Conservation (phyloP, 2,797 vertebrate genomes). For the Acipenser oxyrinchus region DNA sequence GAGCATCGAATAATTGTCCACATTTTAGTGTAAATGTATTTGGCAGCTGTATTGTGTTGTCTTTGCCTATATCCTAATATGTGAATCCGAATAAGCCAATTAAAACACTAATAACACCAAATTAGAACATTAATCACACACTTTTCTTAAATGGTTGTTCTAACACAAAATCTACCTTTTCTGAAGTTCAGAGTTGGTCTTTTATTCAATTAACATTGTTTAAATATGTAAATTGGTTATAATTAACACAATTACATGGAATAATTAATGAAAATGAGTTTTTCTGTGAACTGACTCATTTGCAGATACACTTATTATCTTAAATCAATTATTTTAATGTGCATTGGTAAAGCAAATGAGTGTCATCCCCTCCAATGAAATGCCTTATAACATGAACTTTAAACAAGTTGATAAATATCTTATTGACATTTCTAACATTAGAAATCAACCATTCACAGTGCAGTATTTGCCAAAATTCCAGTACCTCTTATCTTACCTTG, state of each 20-base stretch:
- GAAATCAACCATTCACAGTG: too few species aligned
- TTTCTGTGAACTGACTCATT: slow-evolving; percentile 13
- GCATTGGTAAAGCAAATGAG: slow-evolving; percentile 4
- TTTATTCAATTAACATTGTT: slow-evolving; percentile 16
- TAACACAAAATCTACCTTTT: slow-evolving; percentile 10
- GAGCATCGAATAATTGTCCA: slow-evolving; percentile 12
- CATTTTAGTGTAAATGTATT: slow-evolving; percentile 11
- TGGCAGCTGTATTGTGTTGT: slow-evolving; percentile 5
- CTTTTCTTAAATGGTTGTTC: slow-evolving; percentile 9
- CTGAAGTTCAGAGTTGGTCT: slow-evolving; percentile 16
- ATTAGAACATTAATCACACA: slow-evolving; percentile 5
- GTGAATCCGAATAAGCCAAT: slow-evolving; percentile 11
- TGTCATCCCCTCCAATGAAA: background rate
- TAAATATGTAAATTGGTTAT: slow-evolving; percentile 12
- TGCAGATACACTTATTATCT: slow-evolving; percentile 12
- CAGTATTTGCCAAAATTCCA: too few species aligned
- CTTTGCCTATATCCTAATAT: slow-evolving; percentile 5
- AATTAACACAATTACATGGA: slow-evolving; percentile 16
- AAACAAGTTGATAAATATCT: too few species aligned
- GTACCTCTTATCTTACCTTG: too few species aligned
- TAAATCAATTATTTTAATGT: slow-evolving; percentile 15
- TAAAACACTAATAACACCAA: slow-evolving; percentile 12
- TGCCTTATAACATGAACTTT: too few species aligned
- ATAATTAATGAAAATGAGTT: slow-evolving; percentile 17
- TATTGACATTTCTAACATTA: too few species aligned